Evolutionary conservation across 2,888 invertebrate species (phyloP).

Genomic region (Epinotia demarniana): DNA sequence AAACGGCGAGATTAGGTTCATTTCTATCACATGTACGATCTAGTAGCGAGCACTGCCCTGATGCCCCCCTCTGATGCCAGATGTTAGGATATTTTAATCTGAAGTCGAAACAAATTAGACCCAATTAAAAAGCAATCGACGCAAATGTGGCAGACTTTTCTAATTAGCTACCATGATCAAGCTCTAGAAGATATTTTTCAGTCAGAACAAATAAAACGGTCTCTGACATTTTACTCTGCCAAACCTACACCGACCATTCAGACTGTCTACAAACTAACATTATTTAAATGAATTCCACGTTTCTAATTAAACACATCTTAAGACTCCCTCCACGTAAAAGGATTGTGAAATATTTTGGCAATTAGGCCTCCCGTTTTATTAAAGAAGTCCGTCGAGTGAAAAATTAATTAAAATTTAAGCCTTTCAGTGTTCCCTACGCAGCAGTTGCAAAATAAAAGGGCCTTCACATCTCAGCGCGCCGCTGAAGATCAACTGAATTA

Average conservation of each 20-base stretch:
- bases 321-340: conserved; percentile 60
- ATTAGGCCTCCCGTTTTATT: conserved; percentile 72
- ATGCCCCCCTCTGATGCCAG: background rate
- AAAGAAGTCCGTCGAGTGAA: conserved; percentile 77
- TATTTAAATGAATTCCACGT: conserved; percentile 60
- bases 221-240: conserved; percentile 6
- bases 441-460: conserved; percentile 70
- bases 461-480: conserved; percentile 77
- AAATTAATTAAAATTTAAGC: conserved; percentile 83
- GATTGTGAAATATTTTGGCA: conserved; percentile 77
- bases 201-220: conserved; percentile 18
- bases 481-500: conserved; percentile 78
- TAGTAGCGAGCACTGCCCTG: background rate
- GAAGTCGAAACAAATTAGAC: background rate
- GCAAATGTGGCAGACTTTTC: background rate
- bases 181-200: conserved; percentile 9
- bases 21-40: background rate
- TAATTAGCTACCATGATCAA: conserved; percentile 14
- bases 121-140: conserved; percentile 1
- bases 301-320: conserved; percentile 73
- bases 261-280: conserved; percentile 52
- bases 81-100: background rate
- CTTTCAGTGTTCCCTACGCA: conserved; percentile 69
- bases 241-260: conserved; percentile 48
- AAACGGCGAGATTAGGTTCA: background rate